These are phyloP conservation scores for Anthrax anthrax DNA, from an alignment of 2,888 invertebrate species.

Conservation along the genomic window DNA sequence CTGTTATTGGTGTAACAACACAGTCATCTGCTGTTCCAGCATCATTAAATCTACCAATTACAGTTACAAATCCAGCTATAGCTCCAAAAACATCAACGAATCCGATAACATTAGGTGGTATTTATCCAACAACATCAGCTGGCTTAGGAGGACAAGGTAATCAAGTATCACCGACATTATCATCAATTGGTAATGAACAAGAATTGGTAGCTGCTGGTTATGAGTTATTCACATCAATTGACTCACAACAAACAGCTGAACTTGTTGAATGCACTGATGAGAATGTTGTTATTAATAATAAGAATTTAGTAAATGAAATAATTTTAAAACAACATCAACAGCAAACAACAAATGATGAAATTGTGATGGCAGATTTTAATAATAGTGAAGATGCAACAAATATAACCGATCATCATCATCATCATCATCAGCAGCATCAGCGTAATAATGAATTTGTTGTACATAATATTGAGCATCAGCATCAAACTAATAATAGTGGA, in stretches of 20 bases:
- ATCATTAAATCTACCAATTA: constrained; percentile 59
- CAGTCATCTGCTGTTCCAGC: constrained; percentile 44
- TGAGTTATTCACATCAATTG: constrained; percentile 8
- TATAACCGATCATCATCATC: neutral
- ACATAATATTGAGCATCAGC: neutral
- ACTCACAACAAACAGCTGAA: neutral
- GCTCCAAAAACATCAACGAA: constrained; percentile 34
- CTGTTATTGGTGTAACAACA: constrained; percentile 42
- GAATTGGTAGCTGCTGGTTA: neutral
- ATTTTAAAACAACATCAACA: neutral
- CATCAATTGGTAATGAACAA: constrained; percentile 5
- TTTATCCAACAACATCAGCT: constrained; percentile 9
- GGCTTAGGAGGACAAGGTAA: neutral
- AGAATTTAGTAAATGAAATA: no score
- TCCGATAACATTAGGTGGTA: constrained; percentile 13
- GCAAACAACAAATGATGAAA: neutral
- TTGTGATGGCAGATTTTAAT: neutral
- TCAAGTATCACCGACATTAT: constrained; percentile 11
- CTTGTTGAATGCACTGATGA: no score
- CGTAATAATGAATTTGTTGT: neutral
- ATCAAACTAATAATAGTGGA: neutral
- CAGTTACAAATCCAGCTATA: constrained; percentile 61
- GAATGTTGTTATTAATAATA: no score
- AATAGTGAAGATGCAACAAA: neutral
- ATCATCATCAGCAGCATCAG: neutral